phyloP scores from a whole-genome alignment of 2,113 vertebrate species.

The Cavia aperea region DNA sequence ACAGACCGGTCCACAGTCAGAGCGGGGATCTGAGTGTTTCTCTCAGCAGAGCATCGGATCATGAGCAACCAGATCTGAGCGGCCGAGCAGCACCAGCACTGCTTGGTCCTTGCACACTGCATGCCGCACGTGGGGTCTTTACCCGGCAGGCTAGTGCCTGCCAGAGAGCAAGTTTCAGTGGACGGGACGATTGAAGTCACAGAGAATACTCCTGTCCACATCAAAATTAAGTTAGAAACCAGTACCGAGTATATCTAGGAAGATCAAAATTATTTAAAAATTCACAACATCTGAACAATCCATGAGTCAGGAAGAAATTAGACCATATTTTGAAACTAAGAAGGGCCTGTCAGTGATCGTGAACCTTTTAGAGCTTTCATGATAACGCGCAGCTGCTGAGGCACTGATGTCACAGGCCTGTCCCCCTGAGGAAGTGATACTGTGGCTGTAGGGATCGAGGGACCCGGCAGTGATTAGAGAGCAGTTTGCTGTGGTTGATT shows the following conservation, averaged over 20 bases:
- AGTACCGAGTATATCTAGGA: neutral
- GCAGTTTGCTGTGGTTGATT: slow-evolving; percentile 8
- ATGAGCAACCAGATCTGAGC: neutral
- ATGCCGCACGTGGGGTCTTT: neutral
- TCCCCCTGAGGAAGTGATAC: neutral
- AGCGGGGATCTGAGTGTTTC: neutral
- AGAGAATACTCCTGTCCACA: neutral
- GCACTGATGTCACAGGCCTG: neutral
- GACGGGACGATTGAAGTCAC: neutral
- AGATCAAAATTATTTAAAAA: neutral
- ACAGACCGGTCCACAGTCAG: neutral
- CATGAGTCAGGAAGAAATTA: neutral
- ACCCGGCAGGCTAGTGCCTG: neutral
- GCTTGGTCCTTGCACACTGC: neutral
- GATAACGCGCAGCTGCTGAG: neutral
- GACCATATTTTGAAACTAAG: neutral
- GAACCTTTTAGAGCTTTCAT: neutral
- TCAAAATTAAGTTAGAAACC: neutral
- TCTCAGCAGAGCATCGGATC: neutral
- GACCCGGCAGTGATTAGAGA: neutral
- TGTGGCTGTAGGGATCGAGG: neutral
- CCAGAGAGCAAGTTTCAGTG: neutral
- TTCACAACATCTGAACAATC: neutral
- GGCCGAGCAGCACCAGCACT: neutral
- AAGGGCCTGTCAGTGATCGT: neutral